Percentiles rank a stretch among this genome's conserved stretches.
Conservation (phyloP, 2,888 invertebrate species). For the Drosophila koepferae region DNA sequence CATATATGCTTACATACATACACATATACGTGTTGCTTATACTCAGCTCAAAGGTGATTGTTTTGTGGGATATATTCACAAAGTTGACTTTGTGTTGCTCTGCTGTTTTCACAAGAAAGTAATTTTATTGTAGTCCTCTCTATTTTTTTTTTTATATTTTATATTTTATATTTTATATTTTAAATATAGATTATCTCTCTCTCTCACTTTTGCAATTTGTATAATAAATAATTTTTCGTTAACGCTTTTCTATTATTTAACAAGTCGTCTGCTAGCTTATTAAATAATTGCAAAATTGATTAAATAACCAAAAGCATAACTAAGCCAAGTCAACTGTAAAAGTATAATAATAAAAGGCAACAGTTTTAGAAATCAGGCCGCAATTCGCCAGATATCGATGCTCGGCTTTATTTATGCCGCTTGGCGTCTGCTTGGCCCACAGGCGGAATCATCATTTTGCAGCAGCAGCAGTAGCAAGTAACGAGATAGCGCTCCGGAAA, state of each 20-base stretch:
- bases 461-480: slow-evolving; percentile 41
- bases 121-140: background rate
- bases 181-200: too few species aligned
- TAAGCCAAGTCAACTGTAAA: background rate
- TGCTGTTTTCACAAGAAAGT: background rate
- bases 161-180: too few species aligned
- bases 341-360: slow-evolving; percentile 6
- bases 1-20: background rate
- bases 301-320: background rate
- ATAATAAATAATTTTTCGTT: too few species aligned
- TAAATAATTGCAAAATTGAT: background rate
- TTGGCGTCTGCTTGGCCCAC: slow-evolving; percentile 26
- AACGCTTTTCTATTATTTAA: too few species aligned
- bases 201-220: background rate
- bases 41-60: background rate
- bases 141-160: too few species aligned
- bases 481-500: slow-evolving; percentile 72
- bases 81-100: background rate
- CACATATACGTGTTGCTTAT: background rate
- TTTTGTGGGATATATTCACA: background rate
- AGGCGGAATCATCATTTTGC: slow-evolving; percentile 34
- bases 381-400: slow-evolving; percentile 1
- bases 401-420: slow-evolving; percentile 9
- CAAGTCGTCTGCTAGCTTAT: too few species aligned
- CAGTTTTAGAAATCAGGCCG: slow-evolving; percentile 22